Evolutionary conservation across 2,888 invertebrate species (phyloP).

Genomic region (Drosophila nr. perissopoda): DNA sequence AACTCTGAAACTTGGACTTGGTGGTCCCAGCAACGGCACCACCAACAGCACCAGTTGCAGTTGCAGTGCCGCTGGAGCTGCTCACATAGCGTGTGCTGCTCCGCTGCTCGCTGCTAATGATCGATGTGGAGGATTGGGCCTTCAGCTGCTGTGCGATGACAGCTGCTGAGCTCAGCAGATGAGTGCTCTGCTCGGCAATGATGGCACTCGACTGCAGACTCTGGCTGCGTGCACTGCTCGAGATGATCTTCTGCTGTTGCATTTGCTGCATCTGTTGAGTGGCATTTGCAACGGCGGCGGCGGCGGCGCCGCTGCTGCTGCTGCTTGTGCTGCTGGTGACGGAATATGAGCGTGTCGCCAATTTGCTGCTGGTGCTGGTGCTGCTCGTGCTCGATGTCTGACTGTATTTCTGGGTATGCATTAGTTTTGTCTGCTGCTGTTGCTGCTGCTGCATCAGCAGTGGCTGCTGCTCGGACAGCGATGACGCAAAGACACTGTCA

Average conservation of each 20-base stretch:
- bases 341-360: slow-evolving; percentile 73
- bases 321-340: slow-evolving; percentile 66
- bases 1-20: slow-evolving; percentile 84
- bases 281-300: slow-evolving; percentile 25
- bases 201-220: slow-evolving; percentile 82
- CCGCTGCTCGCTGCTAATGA: slow-evolving; percentile 82
- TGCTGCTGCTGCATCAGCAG: slow-evolving; percentile 14
- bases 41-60: background rate
- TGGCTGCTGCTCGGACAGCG: slow-evolving; percentile 44
- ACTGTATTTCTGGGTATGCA: slow-evolving; percentile 55
- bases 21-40: background rate
- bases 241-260: slow-evolving; percentile 75
- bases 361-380: slow-evolving; percentile 65
- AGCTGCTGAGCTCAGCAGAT: slow-evolving; percentile 54
- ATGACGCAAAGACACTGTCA: slow-evolving; percentile 48
- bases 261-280: slow-evolving; percentile 22
- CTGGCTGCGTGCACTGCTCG: slow-evolving; percentile 82
- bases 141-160: slow-evolving; percentile 86
- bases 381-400: slow-evolving; percentile 61
- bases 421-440: slow-evolving; percentile 50
- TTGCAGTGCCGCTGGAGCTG: slow-evolving; percentile 41
- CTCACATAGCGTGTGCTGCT: slow-evolving; percentile 71
- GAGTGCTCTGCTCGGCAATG: slow-evolving; percentile 72
- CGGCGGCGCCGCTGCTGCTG: slow-evolving; percentile 35
- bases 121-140: slow-evolving; percentile 84